Base-by-base conservation (phyloP, 1,140 invertebrate genomes). In the Drosophila baimaii region DNA sequence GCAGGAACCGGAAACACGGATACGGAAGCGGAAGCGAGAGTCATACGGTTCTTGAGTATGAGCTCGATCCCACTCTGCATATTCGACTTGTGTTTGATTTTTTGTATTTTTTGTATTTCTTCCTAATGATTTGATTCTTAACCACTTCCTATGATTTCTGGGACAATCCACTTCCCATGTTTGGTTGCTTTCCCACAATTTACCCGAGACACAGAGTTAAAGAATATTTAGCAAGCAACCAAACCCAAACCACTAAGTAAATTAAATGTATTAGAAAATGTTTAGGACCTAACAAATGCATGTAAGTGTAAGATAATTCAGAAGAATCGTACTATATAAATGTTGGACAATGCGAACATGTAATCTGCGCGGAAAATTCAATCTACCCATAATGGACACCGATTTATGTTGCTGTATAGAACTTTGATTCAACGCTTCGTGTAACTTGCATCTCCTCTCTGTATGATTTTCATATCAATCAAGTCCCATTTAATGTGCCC, bases 251-350 rank as follows among this genome's bases (percentile, higher is more conserved):
- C 69, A 58, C 44, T 68, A 74, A 63, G 49, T 84, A 80, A 89
- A 83, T 74, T 74, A 89, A 88, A 89, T 89, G 77, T 88, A 88
- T 84, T 88, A 88, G 83, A 88, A 88, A 88, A 88, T 88, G 84
- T 89, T 82, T 88, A 88, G 83, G 79, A 62, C 64, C 49, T 83
- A 80, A 72, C 31, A 54, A 55, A 70, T 63, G 72, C 76, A 72
- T 82, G 29, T 86, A 88, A 79, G 43, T 84, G 68, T 88, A 88
- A 88, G 84, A 84, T 80, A 86, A 61, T 64, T 71, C 64, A 77
- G 25, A 43, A 33, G 46, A 33, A 74, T 59, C 63, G 41, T 46
- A 47, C 44, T 31, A 65, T 46, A 56, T 46, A 66, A 41, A 68
- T 41, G 62, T 41, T 75, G 57, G 43, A 15, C 49, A 35, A 41